Base-by-base conservation (phyloP, 1,140 invertebrate species). In the Drosophila melanica region DNA sequence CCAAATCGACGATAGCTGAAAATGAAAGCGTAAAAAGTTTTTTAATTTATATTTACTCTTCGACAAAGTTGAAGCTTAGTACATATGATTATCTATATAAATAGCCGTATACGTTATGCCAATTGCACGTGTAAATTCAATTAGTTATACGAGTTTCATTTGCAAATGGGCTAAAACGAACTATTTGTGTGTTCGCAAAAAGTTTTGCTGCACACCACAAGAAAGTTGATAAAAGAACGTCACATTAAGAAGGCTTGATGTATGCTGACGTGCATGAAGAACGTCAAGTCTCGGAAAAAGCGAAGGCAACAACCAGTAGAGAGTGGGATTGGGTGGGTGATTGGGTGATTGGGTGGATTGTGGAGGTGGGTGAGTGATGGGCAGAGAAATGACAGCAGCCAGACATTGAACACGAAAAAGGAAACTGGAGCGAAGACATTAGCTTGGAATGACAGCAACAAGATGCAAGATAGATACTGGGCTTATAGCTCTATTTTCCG, bases 341-440 rank as follows among this genome's bases (percentile, higher is more conserved):
- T 11, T 20, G 16, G 37, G 60, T 41, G 57, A 16, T 12, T 47
- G 45, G 20, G 20, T 23, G 48, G 48, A 23, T 14, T 30, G 44
- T 20, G 62, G 51, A 62, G 48, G 45, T 35, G 47, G 23, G 20
- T 27, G 20, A 51, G 63, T 39, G 59, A 57, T 58, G 63, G 53
- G 59, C 47, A 67, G 64, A 55, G 76, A 62, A 63, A 86, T 84
- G 84, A 87, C 84, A 77, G 74, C 68, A 62, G 53, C 51, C 67
- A 87, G 84, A 87, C 84, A 87, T 84, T 89, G 84, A 89, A 87
- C 85, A 89, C 69, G 77, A 84, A 89, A 84, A 84, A 75, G 79
- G 79, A 89, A 89, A 89, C 81, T 80, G 64, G 84, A 89, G 80
- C 84, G 80, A 84, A 89, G 85, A 89, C 84, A 89, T 89, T 89